A percentile compares a stretch with the other conserved stretches of the same genome.
Conservation (phyloP, 1,140 invertebrate genomes). For the Penaeus indicus region DNA sequence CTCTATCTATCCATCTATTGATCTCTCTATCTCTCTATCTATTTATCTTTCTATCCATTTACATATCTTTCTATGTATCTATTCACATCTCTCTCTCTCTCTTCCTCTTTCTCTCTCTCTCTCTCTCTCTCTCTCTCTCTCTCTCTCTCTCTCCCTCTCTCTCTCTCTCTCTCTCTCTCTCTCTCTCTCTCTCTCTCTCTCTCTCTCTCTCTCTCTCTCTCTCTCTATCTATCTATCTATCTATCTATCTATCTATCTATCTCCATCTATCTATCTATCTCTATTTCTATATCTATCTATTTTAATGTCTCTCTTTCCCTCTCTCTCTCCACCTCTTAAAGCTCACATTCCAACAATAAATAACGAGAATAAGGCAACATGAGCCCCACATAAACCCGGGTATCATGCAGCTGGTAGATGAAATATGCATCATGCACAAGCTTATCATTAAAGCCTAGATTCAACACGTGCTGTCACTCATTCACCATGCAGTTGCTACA, state of each 20-base stretch:
- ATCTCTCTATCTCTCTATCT: background rate
- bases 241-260: background rate
- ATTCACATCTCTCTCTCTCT: background rate
- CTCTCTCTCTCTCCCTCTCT: too few species aligned
- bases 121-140: background rate
- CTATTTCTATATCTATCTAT: background rate
- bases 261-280: too few species aligned
- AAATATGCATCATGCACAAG: too few species aligned
- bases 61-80: background rate
- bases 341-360: too few species aligned
- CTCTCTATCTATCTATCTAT: background rate
- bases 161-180: background rate
- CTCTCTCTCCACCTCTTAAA: background rate
- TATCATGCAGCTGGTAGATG: too few species aligned
- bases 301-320: background rate
- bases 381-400: too few species aligned
- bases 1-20: background rate
- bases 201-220: background rate
- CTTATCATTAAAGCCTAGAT: too few species aligned
- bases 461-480: too few species aligned
- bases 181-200: background rate
- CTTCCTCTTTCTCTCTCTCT: background rate
- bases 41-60: background rate
- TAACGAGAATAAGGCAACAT: too few species aligned
- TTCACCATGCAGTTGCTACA: too few species aligned